Evolutionary conservation across 2,888 invertebrate species (phyloP), one percentile per base, ranked within the genome.

Genomic region (Chymomyza procnemis): DNA sequence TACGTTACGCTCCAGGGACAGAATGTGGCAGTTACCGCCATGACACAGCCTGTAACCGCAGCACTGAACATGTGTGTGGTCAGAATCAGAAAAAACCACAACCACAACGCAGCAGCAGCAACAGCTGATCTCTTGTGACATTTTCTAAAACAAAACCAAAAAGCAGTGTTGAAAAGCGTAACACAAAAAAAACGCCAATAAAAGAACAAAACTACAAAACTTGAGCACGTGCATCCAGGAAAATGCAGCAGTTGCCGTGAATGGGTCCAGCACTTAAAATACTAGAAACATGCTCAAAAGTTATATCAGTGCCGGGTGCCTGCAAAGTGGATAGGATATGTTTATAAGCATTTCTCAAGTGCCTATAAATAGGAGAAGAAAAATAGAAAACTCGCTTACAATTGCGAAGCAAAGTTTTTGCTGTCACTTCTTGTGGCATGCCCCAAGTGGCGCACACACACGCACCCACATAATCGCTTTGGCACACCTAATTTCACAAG

Each of bases 401-500:
- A 41, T 41, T 41, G 34, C 12, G 9, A 12, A 12, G 9, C 34
- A 71, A 74, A 74, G 55, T 71, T 71, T 71, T 9, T 41, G 34
- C 34, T 69, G 48, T 54, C 64, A 61, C 66, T 66, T n/a, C n/a
- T 70, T 70, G 66, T 66, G 66, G 61, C 66, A 61, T 66, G 63
- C 50, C 50, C 50, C 16, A 50, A 50, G 50, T 50, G 5, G 26
- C 16, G 41, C 34, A 59, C 47, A 56, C 41, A 54, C 47, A 62
- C 54, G 21, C 47, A 55, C 34, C 54, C 47, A 56, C 41, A 3
- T 56, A 41, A 57, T 57, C 61, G 41, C 46, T 26, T 50, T 41
- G 47, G 47, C 61, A 69, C 67, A 18, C 61, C 41, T 21, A 71
- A 71, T 55, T 70, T 67, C 22, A 66, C 16, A 22, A 66, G 30